Evolutionary conservation across 2,888 invertebrate genomes (phyloP), one percentile per base, ranked within the genome.

Genomic region (Pseudococcus jackbeardsleyi): DNA sequence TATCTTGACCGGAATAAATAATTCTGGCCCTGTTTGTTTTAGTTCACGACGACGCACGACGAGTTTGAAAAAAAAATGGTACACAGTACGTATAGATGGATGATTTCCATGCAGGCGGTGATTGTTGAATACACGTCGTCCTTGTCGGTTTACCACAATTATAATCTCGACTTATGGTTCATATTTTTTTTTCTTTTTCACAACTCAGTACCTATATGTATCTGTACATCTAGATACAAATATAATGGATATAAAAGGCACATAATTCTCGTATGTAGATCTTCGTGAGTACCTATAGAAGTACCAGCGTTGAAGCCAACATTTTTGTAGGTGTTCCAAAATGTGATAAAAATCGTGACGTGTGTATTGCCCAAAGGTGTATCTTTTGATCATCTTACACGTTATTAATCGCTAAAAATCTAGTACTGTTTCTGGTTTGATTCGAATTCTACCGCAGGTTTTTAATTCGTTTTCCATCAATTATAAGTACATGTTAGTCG

Each of bases 271-370:
- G 8, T 54, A 22, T 64, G 42, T 68, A 72, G 33, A 39, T 72
- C 17, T 17, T 39, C 54, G n/a, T 54, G 26, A 33, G 19, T 19
- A 5, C n/a, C 19, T 59, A 22, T 64, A 72, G 33, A 72, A 72
- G 72, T 33, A 39, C 15, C 19, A 7, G 33, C 33, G 5, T 33
- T 33, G 33, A 33, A 72, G 72, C 33, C 33, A 4, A 72, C 8
- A 26, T 33, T 72, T 33, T 33, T 72, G 39, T 72, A 72, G 72
- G 72, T 72, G 72, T 72, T 72, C 33, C 33, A 17, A 72, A 72
- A 33, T 72, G 33, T 33, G 72, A 72, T 72, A 33, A 72, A 42
- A 64, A 72, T 72, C 72, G 72, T 72, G 72, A 72, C 33, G 72
- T 33, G 72, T 72, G 33, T 64, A 33, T 72, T 4, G 72, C 72